Evolutionary conservation across 1,140 invertebrate genomes (phyloP).

Genomic region (Trichomalopsis sarcophagae): DNA sequence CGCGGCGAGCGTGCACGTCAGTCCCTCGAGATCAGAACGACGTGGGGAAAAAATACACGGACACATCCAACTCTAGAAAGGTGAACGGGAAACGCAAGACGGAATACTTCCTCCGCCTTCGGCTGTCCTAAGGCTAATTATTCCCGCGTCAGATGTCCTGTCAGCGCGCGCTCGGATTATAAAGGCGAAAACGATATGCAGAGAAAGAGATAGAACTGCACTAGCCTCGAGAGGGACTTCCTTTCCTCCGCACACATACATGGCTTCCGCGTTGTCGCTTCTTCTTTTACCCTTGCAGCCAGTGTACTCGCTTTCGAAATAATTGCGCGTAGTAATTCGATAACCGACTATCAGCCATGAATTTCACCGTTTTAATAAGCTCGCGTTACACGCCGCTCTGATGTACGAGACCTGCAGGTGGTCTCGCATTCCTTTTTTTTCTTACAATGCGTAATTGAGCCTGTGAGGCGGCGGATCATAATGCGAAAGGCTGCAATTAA

Average conservation of each 20-base stretch:
- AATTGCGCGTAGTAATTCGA: constrained; percentile 24
- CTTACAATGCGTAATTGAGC: background rate
- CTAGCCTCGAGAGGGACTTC: background rate
- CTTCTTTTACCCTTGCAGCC: background rate
- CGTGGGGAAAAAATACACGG: background rate
- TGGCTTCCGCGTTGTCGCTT: constrained; percentile 35
- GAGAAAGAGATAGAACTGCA: background rate
- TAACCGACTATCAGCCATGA: background rate
- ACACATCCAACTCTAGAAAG: background rate
- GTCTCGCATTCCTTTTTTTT: background rate
- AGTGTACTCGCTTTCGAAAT: background rate
- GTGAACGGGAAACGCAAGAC: constrained; percentile 19
- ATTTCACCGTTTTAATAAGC: constrained; percentile 40
- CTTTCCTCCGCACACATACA: constrained; percentile 7
- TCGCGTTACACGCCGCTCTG: background rate
- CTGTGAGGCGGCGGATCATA: background rate
- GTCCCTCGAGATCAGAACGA: background rate
- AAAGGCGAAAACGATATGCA: constrained; percentile 1
- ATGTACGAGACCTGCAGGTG: background rate
- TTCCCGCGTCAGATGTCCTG: constrained; percentile 21
- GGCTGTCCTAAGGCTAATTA: constrained; percentile 23
- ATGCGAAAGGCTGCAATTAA: background rate
- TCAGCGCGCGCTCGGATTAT: constrained; percentile 20
- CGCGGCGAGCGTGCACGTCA: background rate
- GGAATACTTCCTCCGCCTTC: constrained; percentile 17